Conservation (phyloP, 2,113 vertebrate species). For the Chinchilla lanigera region DNA sequence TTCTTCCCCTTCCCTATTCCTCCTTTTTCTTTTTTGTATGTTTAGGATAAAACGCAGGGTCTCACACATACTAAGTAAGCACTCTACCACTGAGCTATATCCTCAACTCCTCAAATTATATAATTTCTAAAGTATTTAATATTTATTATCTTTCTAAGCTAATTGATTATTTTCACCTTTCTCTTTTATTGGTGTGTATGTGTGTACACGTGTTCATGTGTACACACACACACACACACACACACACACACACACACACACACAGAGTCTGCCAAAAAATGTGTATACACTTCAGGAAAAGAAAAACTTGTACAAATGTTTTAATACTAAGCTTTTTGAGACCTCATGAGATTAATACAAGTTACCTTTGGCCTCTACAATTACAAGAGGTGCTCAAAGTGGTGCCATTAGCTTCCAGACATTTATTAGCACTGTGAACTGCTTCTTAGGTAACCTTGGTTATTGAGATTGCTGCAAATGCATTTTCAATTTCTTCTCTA, state of each 20-base stretch:
- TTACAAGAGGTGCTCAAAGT: not conserved
- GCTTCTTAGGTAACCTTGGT: not conserved
- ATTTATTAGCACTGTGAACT: not conserved
- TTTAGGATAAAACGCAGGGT: not conserved
- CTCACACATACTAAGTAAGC: not conserved
- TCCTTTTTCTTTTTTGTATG: not conserved
- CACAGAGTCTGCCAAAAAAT: not conserved
- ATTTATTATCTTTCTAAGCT: not conserved
- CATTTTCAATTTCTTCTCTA: not conserved
- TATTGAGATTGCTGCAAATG: not conserved
- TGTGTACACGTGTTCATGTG: no score
- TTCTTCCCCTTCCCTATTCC: not conserved
- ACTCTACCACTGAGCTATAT: not conserved
- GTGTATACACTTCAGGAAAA: not conserved
- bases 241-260: no score
- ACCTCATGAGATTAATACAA: not conserved
- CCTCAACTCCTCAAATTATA: not conserved
- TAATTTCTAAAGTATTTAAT: constrained; percentile 25
- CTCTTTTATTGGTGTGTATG: not conserved
- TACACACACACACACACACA: rapidly evolving
- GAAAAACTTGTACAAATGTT: not conserved
- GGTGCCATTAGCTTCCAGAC: not conserved
- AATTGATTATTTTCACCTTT: not conserved
- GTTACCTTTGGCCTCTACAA: not conserved
- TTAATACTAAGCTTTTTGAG: not conserved